Evolutionary conservation across 2,113 vertebrate species (phyloP).

Genomic region (Calidris pugnax): DNA sequence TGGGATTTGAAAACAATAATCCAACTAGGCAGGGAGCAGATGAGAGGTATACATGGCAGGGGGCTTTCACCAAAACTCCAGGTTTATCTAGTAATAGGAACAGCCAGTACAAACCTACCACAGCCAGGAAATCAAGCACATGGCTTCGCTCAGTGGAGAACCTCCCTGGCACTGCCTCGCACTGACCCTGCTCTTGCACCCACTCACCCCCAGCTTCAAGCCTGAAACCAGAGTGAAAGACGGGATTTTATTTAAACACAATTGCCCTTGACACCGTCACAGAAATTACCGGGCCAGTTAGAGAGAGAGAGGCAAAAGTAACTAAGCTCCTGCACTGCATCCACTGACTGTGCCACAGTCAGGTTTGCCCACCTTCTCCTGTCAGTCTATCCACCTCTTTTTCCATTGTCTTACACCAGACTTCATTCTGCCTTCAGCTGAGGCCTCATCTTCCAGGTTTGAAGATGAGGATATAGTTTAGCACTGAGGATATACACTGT

Average conservation of each 20-base stretch:
- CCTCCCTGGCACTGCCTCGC: too few relatives aligned
- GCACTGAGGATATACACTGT: background rate
- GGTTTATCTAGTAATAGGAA: background rate
- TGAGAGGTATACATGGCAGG: fast-evolving
- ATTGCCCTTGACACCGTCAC: background rate
- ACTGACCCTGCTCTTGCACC: background rate
- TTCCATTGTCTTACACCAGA: background rate
- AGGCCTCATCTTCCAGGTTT: background rate
- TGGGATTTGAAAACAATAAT: background rate
- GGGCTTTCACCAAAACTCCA: background rate
- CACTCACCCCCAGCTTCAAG: background rate
- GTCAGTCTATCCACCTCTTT: background rate
- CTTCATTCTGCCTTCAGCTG: background rate
- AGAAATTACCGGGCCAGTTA: background rate
- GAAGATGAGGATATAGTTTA: too few relatives aligned
- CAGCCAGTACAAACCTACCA: background rate
- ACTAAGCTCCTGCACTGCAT: background rate
- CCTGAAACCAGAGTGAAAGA: background rate
- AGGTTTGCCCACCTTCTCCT: background rate
- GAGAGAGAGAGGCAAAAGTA: background rate
- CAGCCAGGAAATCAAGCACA: background rate
- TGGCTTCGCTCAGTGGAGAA: background rate
- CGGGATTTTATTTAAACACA: background rate
- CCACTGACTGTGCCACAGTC: background rate
- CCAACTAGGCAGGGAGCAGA: background rate